Evolutionary conservation across 2,113 vertebrate genomes (phyloP).

Genomic region (Muntiacus muntjak): DNA sequence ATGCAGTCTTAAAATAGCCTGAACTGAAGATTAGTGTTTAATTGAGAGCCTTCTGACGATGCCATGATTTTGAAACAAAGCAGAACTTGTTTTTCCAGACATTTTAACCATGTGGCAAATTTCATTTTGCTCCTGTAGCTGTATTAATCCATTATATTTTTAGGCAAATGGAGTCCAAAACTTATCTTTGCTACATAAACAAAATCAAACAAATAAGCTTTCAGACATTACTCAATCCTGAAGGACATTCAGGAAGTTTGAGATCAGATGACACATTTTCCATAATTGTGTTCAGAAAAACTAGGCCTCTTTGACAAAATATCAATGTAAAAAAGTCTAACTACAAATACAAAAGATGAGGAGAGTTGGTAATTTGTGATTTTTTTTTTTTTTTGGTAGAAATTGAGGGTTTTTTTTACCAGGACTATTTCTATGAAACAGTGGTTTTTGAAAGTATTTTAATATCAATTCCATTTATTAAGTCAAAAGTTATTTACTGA

Average conservation of each 20-base stretch:
- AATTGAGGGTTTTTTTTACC: background rate
- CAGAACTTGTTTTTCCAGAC: constrained; percentile 56
- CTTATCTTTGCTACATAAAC: constrained; percentile 46
- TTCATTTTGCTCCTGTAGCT: constrained; percentile 34
- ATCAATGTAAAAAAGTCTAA: background rate
- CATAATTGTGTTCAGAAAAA: constrained; percentile 22
- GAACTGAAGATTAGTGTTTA: background rate
- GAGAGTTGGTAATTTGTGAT: background rate
- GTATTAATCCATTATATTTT: background rate
- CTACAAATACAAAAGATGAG: background rate
- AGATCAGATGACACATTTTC: constrained; percentile 16
- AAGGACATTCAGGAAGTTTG: constrained; percentile 7
- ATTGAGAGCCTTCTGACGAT: constrained; percentile 30
- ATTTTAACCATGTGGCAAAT: constrained; percentile 28
- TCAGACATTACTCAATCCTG: constrained; percentile 31
- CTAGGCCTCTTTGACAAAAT: constrained; percentile 6
- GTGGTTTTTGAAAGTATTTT: background rate
- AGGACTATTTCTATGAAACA: background rate
- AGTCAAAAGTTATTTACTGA: background rate
- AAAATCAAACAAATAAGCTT: constrained; percentile 38
- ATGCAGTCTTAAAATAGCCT: constrained; percentile 41
- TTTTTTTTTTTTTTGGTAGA: background rate
- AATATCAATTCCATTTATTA: background rate
- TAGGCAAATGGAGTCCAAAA: background rate
- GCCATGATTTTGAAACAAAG: constrained; percentile 49